Evolutionary conservation across 2,113 vertebrate genomes (phyloP).

Genomic region (Pyxicephalus adspersus): DNA sequence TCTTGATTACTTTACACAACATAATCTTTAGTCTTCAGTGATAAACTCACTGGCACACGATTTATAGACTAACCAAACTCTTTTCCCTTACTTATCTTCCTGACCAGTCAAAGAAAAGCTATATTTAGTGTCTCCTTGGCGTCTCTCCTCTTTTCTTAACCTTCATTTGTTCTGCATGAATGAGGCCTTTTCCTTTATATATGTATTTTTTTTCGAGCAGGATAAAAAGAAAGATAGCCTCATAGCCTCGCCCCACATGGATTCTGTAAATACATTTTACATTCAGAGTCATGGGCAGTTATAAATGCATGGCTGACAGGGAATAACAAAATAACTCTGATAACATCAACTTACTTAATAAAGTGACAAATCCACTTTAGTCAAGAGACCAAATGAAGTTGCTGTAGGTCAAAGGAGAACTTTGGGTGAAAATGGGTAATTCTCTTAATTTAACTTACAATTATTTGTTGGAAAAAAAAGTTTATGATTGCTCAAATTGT

Average conservation of each 20-base stretch:
- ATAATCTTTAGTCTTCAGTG: slow-evolving; percentile 66
- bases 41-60: slow-evolving; percentile 73
- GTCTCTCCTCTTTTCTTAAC: slow-evolving; percentile 56
- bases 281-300: neutral
- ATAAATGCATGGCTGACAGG: neutral
- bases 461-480: too few relatives aligned
- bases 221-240: slow-evolving; percentile 31
- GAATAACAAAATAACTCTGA: neutral
- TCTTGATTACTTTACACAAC: slow-evolving; percentile 68
- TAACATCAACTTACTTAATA: slow-evolving; percentile 6
- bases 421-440: too few relatives aligned
- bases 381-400: neutral
- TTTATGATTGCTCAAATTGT: too few relatives aligned
- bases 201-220: slow-evolving; percentile 24
- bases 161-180: slow-evolving; percentile 49
- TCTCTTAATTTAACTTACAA: too few relatives aligned
- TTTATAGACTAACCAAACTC: slow-evolving; percentile 74
- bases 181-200: slow-evolving; percentile 31
- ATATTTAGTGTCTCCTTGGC: slow-evolving; percentile 69
- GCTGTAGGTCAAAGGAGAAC: neutral
- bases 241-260: slow-evolving; percentile 12
- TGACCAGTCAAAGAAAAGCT: slow-evolving; percentile 68
- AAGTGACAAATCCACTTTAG: neutral
- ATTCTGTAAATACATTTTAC: slow-evolving; percentile 1
- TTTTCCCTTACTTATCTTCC: slow-evolving; percentile 72